Percentiles rank a stretch among this genome's conserved stretches.
Evolutionary conservation across 2,797 vertebrate genomes (phyloP).

Genomic region (Anas georgica): DNA sequence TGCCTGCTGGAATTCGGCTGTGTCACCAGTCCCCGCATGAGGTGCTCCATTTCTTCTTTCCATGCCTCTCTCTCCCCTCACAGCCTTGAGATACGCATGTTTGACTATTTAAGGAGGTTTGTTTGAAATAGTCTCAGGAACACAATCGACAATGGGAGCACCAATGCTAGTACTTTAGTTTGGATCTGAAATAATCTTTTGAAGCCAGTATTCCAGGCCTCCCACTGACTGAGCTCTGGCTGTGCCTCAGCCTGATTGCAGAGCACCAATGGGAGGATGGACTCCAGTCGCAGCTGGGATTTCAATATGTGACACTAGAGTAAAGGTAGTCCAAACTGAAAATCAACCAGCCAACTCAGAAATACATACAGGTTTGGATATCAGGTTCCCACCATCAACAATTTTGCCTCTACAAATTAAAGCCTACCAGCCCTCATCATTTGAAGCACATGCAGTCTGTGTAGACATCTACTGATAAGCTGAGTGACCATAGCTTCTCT

Average conservation of each 20-base stretch:
- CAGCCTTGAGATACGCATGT: background rate
- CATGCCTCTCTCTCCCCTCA: background rate
- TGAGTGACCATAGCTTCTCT: background rate
- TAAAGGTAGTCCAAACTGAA: background rate
- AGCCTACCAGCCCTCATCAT: background rate
- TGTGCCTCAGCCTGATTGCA: background rate
- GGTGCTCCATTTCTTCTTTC: background rate
- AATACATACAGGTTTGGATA: background rate
- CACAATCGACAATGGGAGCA: background rate
- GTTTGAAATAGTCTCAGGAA: background rate
- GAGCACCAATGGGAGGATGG: background rate
- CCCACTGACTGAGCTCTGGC: background rate
- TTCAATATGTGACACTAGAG: background rate
- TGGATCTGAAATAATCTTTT: background rate
- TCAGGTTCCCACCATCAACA: background rate
- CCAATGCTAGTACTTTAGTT: background rate
- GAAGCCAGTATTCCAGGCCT: background rate
- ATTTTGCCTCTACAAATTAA: background rate
- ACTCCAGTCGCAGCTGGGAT: background rate
- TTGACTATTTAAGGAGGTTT: background rate
- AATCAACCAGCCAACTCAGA: background rate
- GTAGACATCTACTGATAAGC: background rate
- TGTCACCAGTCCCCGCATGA: background rate
- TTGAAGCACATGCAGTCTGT: background rate
- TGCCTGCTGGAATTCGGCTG: background rate